Conservation (phyloP, 2,113 vertebrate species). For the Natator depressus region DNA sequence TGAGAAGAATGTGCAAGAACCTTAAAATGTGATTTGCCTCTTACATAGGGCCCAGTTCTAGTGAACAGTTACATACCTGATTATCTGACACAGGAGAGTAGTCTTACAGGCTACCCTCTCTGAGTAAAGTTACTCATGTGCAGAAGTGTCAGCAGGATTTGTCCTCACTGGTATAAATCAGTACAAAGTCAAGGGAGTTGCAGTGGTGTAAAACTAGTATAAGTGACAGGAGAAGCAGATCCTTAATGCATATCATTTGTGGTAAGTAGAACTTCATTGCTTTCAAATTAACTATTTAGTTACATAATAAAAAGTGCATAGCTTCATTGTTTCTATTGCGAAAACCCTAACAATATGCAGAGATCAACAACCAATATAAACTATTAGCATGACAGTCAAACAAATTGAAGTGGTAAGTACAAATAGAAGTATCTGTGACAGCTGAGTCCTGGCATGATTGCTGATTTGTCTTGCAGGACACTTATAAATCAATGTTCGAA, state of each 20-base stretch:
- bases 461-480: conserved; percentile 49
- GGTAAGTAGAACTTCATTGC: not conserved
- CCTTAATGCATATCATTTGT: not conserved
- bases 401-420: conserved; percentile 33
- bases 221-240: not conserved
- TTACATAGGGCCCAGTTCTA: not conserved
- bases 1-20: not conserved
- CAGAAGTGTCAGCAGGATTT: not conserved
- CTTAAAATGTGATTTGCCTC: not conserved
- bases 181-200: no score
- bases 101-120: not conserved
- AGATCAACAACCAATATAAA: conserved; percentile 52
- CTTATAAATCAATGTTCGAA: conserved; percentile 43
- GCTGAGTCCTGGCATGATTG: conserved; percentile 6
- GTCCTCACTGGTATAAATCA: not conserved
- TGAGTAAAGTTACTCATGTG: not conserved
- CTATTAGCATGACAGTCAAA: conserved; percentile 62
- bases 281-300: conserved; percentile 7
- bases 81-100: not conserved
- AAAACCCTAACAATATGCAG: conserved; percentile 15
- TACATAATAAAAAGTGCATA: not conserved
- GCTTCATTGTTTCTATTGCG: conserved; percentile 46
- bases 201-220: not conserved
- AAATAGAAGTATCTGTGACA: conserved; percentile 49
- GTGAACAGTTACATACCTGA: not conserved